These are phyloP conservation scores for Semnornis frantzii DNA, from an alignment of 2,113 vertebrate species.

Conservation along the genomic window DNA sequence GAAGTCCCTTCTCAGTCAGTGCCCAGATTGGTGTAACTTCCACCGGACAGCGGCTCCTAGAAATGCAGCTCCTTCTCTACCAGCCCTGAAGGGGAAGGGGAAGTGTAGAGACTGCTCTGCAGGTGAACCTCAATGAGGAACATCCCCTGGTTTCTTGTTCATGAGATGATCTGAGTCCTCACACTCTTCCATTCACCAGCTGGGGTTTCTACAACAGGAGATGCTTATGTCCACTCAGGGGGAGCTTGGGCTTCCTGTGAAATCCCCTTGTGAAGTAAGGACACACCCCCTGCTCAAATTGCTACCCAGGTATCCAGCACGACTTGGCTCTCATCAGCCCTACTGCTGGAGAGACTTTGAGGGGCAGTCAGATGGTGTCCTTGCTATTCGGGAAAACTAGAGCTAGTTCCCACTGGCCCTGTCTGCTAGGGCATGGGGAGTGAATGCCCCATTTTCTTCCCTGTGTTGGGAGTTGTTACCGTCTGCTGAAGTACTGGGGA, in stretches of 20 bases:
- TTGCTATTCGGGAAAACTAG: background rate
- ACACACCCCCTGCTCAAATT: background rate
- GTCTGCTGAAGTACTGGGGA: background rate
- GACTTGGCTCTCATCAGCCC: rapidly evolving
- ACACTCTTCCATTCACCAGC: background rate
- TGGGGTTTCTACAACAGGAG: background rate
- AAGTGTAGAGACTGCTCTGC: background rate
- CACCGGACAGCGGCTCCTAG: background rate
- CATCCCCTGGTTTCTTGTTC: background rate
- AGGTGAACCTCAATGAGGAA: background rate
- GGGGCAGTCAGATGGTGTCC: background rate
- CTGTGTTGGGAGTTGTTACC: background rate
- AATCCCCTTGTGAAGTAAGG: background rate
- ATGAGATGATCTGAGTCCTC: background rate
- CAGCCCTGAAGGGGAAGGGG: background rate
- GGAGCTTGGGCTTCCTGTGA: background rate
- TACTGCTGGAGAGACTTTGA: background rate
- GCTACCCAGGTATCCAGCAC: rapidly evolving
- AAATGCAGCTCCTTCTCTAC: background rate
- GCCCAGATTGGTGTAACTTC: slow-evolving; percentile 7
- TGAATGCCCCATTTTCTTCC: background rate
- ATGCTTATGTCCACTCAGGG: background rate
- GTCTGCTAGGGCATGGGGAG: rapidly evolving
- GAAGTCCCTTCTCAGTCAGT: background rate
- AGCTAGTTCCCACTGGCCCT: background rate